phyloP scores from a whole-genome alignment of 2,888 invertebrate species.

The Cristatella mucedo region DNA sequence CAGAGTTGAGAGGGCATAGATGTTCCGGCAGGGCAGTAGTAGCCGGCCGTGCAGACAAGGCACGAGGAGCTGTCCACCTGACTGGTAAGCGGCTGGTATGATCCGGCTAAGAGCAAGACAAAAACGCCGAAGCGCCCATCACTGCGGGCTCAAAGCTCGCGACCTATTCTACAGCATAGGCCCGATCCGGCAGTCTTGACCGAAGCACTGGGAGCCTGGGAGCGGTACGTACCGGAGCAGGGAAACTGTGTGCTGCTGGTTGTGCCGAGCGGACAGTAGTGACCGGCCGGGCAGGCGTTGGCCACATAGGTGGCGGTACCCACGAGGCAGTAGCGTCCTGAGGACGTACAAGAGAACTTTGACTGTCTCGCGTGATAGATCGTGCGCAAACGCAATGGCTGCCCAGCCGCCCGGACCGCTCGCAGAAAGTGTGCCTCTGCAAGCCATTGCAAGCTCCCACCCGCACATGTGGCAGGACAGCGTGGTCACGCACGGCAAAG shows the following conservation, averaged over 20 bases:
- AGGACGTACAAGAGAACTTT: slow-evolving; percentile 10
- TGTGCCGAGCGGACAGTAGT: slow-evolving; percentile 27
- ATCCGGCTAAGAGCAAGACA: slow-evolving; percentile 21
- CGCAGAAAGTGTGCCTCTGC: too few relatives aligned
- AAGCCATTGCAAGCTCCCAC: too few relatives aligned
- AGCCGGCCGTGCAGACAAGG: slow-evolving; percentile 18
- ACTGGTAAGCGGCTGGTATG: slow-evolving; percentile 20
- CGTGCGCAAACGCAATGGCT: too few relatives aligned
- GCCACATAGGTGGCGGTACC: slow-evolving; percentile 20
- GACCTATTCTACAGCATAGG: too few relatives aligned
- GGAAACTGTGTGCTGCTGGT: slow-evolving; percentile 19
- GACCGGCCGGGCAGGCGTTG: slow-evolving; percentile 22
- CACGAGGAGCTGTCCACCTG: slow-evolving; percentile 18
- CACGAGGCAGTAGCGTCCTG: slow-evolving; percentile 30
- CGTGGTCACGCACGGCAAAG: too few relatives aligned
- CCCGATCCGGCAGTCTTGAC: too few relatives aligned
- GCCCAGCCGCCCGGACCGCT: too few relatives aligned
- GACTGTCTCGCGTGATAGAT: too few relatives aligned
- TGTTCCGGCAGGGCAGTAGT: slow-evolving; percentile 21
- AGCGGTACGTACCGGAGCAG: slow-evolving; percentile 21
- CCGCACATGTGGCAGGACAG: too few relatives aligned
- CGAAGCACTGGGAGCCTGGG: too few relatives aligned
- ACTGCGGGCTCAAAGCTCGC: not conserved
- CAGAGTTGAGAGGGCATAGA: slow-evolving; percentile 16
- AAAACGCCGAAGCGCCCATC: not conserved